Evolutionary conservation across 2,888 invertebrate species (phyloP), one percentile per base, ranked within the genome.

Genomic region (Caenorhabditis sp.): DNA sequence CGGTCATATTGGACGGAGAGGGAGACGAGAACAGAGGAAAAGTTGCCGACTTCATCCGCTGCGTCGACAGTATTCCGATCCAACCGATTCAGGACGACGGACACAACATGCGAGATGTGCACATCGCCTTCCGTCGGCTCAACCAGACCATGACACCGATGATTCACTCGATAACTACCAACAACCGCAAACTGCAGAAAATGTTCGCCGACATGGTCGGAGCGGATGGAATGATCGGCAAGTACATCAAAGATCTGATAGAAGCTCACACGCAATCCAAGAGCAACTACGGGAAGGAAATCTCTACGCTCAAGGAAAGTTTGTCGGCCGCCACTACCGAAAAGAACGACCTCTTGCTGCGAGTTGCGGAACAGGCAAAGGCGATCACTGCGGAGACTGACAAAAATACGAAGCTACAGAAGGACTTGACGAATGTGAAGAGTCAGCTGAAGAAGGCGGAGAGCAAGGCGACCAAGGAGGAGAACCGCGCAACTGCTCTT

Each of bases 371-470:
- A 24, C 61, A 48, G 3, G 55, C 45, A 22, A 71, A 46, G 32
- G 20, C 13, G 20, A 27, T 62, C 8, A 32, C 32, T 8, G 62
- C 56, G 1, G 80, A 79, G 11, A 20, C 30, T 3, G 80, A 81
- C 35, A 70, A 39, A 20, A 22, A 43, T 17, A 46, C 37, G 9
- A 73, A 61, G 53, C 39, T 76, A 4, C 24, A 50, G 6, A 76
- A 74, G 22, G 79, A 80, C 26, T 37, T 79, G 32, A 82, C 80
- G 43, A 82, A 83, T 24, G 22, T 76, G 22, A 70, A 78, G 20
- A 73, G 55, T 43, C 50, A 59, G 35, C 50, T 77, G 70, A 83
- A 80, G 58, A 83, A 82, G 46, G 66, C 78, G 6, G 83, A 83
- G 46, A 83, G 72, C 66, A 79, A 80, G 37, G 71, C 71, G 20